Evolutionary conservation across 2,888 invertebrate genomes (phyloP).

Genomic region (Epirrhoe tristata): DNA sequence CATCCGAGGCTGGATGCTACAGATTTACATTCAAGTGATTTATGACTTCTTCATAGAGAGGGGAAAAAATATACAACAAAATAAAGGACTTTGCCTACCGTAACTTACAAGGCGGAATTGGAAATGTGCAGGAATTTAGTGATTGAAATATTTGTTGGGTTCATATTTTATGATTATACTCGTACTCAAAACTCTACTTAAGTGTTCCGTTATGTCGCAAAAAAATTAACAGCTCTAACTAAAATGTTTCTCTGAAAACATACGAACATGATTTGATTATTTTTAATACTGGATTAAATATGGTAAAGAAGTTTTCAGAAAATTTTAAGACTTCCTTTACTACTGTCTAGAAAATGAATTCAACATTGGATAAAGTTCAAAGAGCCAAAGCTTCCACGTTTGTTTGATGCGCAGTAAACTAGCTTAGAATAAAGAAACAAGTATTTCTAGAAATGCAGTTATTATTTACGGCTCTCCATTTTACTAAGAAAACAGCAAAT

Average conservation of each 20-base stretch:
- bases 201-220: neutral
- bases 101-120: conserved; percentile 52
- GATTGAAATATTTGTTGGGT: conserved; percentile 41
- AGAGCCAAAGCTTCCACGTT: conserved; percentile 4
- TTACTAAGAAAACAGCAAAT: conserved; percentile 22
- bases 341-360: conserved; percentile 2
- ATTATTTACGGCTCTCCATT: conserved; percentile 23
- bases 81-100: conserved; percentile 55
- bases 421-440: conserved; percentile 14
- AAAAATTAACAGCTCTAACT: neutral
- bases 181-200: neutral
- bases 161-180: neutral
- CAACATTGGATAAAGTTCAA: conserved; percentile 15
- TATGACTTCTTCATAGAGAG: conserved; percentile 84
- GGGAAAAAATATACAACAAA: conserved; percentile 77
- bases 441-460: conserved; percentile 16
- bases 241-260: neutral
- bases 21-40: conserved; percentile 84
- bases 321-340: neutral
- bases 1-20: conserved; percentile 80
- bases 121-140: conserved; percentile 54
- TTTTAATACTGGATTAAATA: neutral
- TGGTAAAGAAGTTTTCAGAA: neutral
- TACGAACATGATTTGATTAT: neutral
- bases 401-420: conserved; percentile 16